phyloP scores from a whole-genome alignment of 2,113 vertebrate genomes.

The Bubo blakistoni region DNA sequence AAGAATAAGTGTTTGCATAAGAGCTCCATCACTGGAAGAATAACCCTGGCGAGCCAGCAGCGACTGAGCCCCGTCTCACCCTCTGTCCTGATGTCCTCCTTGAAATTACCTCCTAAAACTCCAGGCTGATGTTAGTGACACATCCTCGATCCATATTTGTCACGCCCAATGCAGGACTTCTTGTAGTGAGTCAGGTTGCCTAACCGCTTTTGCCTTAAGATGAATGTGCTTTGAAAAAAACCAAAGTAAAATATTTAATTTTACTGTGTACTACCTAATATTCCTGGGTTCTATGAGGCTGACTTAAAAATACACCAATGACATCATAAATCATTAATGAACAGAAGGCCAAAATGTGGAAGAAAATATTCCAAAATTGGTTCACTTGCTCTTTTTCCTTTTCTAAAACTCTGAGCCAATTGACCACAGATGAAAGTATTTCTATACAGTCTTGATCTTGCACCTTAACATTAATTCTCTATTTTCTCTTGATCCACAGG shows the following conservation, averaged over 20 bases:
- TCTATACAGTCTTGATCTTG: background rate
- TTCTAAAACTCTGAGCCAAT: background rate
- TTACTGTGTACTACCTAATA: background rate
- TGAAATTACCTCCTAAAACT: background rate
- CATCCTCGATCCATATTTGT: background rate
- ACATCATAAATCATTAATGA: background rate
- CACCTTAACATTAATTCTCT: background rate
- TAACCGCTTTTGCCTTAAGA: background rate
- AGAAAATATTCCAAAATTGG: background rate
- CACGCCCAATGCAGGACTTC: fast-evolving
- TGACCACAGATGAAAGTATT: background rate
- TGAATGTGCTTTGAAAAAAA: background rate
- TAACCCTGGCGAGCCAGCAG: background rate
- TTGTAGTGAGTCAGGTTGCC: background rate
- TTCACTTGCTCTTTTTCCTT: background rate
- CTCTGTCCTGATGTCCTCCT: background rate
- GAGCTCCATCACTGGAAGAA: background rate
- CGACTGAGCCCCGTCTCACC: fast-evolving
- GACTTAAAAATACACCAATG: background rate
- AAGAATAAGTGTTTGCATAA: background rate
- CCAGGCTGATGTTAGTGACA: background rate
- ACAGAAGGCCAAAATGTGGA: background rate
- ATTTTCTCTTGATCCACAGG: background rate
- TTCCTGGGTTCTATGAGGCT: background rate
- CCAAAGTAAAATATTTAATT: background rate